Evolutionary conservation across 2,888 invertebrate species (phyloP).

Genomic region (Pomacea canaliculata): DNA sequence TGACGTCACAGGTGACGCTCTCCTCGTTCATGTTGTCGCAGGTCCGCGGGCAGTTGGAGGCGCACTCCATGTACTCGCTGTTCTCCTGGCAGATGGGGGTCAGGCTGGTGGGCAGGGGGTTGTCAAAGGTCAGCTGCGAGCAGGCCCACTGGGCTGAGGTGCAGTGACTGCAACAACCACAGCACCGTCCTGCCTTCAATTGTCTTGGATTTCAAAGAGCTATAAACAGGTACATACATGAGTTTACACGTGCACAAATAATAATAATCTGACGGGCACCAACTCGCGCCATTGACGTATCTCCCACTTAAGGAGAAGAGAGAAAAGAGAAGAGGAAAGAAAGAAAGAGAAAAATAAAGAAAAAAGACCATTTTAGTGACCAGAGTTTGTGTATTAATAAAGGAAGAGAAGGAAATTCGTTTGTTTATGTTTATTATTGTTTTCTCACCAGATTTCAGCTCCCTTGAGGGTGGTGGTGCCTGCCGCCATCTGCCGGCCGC

Average conservation of each 20-base stretch:
- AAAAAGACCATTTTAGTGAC: too few species aligned
- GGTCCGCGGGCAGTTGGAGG: slow-evolving; percentile 80
- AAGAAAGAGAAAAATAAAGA: too few species aligned
- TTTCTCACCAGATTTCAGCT: slow-evolving; percentile 79
- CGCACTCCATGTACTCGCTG: slow-evolving; percentile 81
- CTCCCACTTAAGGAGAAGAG: too few species aligned
- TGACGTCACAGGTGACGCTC: slow-evolving; percentile 66
- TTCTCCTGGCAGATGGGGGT: slow-evolving; percentile 42
- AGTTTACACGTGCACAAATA: too few species aligned
- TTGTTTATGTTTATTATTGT: not conserved
- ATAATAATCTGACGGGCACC: too few species aligned
- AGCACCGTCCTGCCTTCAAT: too few species aligned
- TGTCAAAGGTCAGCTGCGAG: slow-evolving; percentile 11
- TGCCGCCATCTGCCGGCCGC: slow-evolving; percentile 77
- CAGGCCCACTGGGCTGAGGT: slow-evolving; percentile 49
- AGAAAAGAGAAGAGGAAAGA: too few species aligned
- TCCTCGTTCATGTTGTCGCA: slow-evolving; percentile 87
- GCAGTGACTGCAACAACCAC: slow-evolving; percentile 46
- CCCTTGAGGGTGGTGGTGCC: slow-evolving; percentile 84
- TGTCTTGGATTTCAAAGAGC: too few species aligned
- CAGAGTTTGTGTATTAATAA: too few species aligned
- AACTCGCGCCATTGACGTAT: too few species aligned
- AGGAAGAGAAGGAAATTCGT: too few species aligned
- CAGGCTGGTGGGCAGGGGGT: slow-evolving; percentile 3
- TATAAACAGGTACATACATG: too few species aligned